Evolutionary conservation across 2,888 invertebrate species (phyloP).

Genomic region (Agrotis ipsilon): DNA sequence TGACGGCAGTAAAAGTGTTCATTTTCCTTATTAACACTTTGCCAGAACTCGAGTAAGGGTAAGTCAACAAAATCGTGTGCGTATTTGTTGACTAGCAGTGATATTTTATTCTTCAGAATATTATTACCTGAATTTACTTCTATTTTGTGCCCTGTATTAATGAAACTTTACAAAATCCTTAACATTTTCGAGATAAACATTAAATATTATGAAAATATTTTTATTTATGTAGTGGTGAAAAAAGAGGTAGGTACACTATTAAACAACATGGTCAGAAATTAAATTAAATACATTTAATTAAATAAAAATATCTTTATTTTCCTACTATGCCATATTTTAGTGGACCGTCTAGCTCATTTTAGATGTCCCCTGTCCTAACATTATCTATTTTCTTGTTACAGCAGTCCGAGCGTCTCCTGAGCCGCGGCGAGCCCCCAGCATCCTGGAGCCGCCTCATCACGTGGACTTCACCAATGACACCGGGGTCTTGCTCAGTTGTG

Average conservation of each 20-base stretch:
- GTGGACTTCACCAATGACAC: slow-evolving; percentile 95
- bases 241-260: too few species aligned
- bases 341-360: too few species aligned
- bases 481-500: slow-evolving; percentile 93
- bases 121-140: neutral
- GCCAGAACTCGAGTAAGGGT: neutral
- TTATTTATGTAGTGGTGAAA: too few species aligned
- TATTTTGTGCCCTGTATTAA: neutral
- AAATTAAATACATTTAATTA: too few species aligned
- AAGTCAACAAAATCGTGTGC: neutral
- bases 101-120: neutral
- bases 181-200: too few species aligned
- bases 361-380: neutral
- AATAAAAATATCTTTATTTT: too few species aligned
- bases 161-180: too few species aligned
- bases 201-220: too few species aligned
- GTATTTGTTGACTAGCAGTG: neutral
- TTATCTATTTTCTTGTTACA: slow-evolving; percentile 75
- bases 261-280: too few species aligned
- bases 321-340: too few species aligned
- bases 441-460: slow-evolving; percentile 94
- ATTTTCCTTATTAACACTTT: neutral
- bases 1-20: neutral
- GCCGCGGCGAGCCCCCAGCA: slow-evolving; percentile 92
- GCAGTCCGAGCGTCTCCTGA: slow-evolving; percentile 91